Percentiles rank a stretch among this genome's conserved stretches.
Conservation (phyloP, 2,888 invertebrate species). For the Dromius quadrimaculatus region DNA sequence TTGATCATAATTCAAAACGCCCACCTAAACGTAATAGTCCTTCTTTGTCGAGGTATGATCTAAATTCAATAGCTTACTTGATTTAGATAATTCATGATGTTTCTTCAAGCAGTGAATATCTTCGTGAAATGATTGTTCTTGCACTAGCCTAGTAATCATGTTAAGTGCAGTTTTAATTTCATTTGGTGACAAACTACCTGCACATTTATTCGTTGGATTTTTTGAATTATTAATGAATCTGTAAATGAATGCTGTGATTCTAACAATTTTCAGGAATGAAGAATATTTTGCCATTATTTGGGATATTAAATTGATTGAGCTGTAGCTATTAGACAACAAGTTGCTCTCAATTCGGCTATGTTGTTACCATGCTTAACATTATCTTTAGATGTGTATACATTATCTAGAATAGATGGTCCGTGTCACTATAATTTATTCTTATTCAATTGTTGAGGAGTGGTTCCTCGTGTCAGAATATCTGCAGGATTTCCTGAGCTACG, state of each 20-base stretch:
- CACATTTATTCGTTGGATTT: neutral
- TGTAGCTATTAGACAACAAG: no score
- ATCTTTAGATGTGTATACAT: no score
- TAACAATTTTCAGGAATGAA: neutral
- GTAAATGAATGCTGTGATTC: neutral
- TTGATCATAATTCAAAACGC: neutral
- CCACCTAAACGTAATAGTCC: no score
- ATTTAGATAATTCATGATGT: neutral
- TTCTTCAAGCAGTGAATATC: neutral
- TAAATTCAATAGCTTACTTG: neutral
- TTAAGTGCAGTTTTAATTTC: no score
- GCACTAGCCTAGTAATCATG: no score
- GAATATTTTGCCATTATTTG: neutral
- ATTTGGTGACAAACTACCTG: no score
- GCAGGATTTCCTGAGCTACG: no score
- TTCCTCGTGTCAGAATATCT: neutral
- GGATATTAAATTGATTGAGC: no score
- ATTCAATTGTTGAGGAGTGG: neutral
- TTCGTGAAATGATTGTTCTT: neutral
- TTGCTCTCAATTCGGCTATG: no score
- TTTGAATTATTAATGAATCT: neutral
- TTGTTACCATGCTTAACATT: no score
- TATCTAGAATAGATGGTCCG: neutral
- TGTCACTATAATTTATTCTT: neutral
- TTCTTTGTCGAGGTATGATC: neutral